phyloP scores from a whole-genome alignment of 2,888 invertebrate species.

The Norana najaformis region DNA sequence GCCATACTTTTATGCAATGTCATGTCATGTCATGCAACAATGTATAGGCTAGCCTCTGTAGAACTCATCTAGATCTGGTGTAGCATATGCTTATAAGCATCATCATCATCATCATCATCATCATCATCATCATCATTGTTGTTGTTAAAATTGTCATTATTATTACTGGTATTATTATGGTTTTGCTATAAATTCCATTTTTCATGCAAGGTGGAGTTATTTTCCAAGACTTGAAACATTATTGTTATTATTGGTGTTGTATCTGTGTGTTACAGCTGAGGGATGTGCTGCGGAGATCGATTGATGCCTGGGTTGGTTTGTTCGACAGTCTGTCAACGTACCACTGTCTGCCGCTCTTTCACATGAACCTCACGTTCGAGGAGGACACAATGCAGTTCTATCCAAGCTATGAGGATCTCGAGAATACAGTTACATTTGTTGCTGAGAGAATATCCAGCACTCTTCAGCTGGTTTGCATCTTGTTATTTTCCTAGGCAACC shows the following conservation, averaged over 20 bases:
- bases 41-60: too few species aligned
- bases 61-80: too few species aligned
- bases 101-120: too few species aligned
- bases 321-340: constrained; percentile 59
- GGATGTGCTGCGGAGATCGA: constrained; percentile 58
- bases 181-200: too few species aligned
- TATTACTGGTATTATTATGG: too few species aligned
- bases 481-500: not conserved
- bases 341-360: constrained; percentile 57
- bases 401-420: constrained; percentile 59
- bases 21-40: too few species aligned
- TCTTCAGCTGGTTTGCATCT: constrained; percentile 51
- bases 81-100: too few species aligned
- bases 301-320: constrained; percentile 57
- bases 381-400: constrained; percentile 63
- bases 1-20: too few species aligned
- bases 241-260: not conserved
- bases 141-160: too few species aligned
- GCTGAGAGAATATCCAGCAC: constrained; percentile 59
- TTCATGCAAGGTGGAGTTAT: too few species aligned
- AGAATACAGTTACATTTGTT: constrained; percentile 58
- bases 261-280: constrained; percentile 53
- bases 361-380: constrained; percentile 63
- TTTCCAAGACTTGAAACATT: too few species aligned
- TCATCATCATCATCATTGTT: too few species aligned